Conservation (phyloP, 1,140 invertebrate species). For the Penaeus vannamei region DNA sequence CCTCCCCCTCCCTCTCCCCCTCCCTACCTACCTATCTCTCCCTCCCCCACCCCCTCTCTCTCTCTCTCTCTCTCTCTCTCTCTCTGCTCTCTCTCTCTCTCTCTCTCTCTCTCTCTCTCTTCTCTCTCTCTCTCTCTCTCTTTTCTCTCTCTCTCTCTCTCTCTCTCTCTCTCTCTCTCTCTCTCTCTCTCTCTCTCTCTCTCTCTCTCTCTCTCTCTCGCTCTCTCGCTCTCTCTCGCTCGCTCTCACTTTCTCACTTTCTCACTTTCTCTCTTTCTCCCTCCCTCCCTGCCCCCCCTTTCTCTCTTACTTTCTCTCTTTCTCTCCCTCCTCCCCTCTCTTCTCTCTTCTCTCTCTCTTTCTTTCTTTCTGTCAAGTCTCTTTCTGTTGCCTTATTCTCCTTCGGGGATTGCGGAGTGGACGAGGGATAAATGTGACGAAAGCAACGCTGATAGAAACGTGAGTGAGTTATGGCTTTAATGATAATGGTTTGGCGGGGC, state of each 20-base stretch:
- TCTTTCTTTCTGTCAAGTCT: too few relatives aligned
- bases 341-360: too few relatives aligned
- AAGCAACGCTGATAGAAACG: too few relatives aligned
- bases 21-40: not conserved
- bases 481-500: too few relatives aligned
- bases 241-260: not conserved
- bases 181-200: conserved; percentile 6
- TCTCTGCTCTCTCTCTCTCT: not conserved
- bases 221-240: not conserved
- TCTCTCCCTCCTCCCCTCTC: too few relatives aligned
- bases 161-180: conserved; percentile 13
- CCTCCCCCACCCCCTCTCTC: not conserved
- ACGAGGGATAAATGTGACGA: too few relatives aligned
- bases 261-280: not conserved
- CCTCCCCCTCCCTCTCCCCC: conserved; percentile 2
- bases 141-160: too few relatives aligned
- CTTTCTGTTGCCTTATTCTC: too few relatives aligned
- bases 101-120: not conserved
- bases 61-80: not conserved
- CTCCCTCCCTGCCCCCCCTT: not conserved
- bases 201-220: not conserved
- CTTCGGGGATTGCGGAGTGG: too few relatives aligned
- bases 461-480: too few relatives aligned
- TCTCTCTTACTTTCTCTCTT: too few relatives aligned
- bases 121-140: fast-evolving